Evolutionary conservation across 1,140 invertebrate species (phyloP), one percentile per base, ranked within the genome.

Genomic region (Chrysoperla carnea): DNA sequence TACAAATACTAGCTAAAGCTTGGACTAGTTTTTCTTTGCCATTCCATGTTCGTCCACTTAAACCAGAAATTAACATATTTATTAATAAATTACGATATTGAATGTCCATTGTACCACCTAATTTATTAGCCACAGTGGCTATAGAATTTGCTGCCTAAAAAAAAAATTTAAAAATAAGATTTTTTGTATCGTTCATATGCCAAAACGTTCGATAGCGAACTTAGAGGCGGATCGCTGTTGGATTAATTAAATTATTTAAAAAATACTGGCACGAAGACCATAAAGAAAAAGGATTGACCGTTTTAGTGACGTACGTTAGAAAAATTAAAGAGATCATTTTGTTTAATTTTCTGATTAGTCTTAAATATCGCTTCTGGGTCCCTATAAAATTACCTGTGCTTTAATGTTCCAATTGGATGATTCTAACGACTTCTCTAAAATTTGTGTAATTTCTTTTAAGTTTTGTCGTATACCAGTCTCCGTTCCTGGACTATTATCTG

Each of bases 321-420:
- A n/a, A n/a, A n/a, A n/a, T n/a, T 31, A 31, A 31, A 7, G 29
- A 31, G 6, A 7, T 31, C 6, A 31, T 31, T 31, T 31, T 31
- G 6, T 31, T 31, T 11, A 7, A 7, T 31, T 31, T 11, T 31
- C 11, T 31, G 11, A 11, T 11, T 37, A 43, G 13, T 37, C 6
- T 33, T 11, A 33, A 33, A 11, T 33, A 11, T 33, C 3, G 31
- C 2, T 33, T 33, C 17, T 5, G 5, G 17, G 2, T 23, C 17
- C 5, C 17, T 5, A 23, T 23, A 23, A 23, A 23, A 37, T 43
- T 46, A 71, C 72, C 65, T 85, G 88, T 6, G 84, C 75, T 65
- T 91, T 92, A 42, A 77, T 78, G 5, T 72, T 76, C 89, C 89
- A 95, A 2, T 82, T 86, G 39, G 79, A 71, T 12, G 85, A 87